Base-by-base conservation (phyloP, 2,797 vertebrate genomes). In the Apogon talboti region DNA sequence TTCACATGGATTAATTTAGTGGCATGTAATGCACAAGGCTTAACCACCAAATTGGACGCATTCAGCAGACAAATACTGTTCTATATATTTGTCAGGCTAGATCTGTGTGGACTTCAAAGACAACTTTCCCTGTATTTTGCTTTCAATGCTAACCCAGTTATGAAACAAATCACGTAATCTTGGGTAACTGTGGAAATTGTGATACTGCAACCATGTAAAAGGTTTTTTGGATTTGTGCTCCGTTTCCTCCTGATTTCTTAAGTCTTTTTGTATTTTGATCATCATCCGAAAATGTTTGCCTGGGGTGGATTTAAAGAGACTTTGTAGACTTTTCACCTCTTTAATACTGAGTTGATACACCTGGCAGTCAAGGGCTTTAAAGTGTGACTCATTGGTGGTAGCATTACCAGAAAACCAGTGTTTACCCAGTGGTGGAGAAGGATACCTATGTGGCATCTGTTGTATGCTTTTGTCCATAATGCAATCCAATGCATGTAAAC, bases 161-260 rank as follows among this genome's bases (percentile, higher is more conserved):
- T 49, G 40, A 66, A 74, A 57, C 21, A 1, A 2, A 48, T 44
- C 37, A 58, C 66, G 28, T 38, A 48, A 55, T 67, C 66, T 38
- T 19, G 14, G 12, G 13, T 64, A 64, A 28, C 44, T 41, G 42
- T 15, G 30, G 14, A 64, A 18, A 47, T 11, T 1, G 19, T 42
- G 47, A 38, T 73, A 48, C 28, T 28, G 21, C 42, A 40, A 38
- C 47, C 4, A 41, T 46, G 35, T 44, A 11, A 43, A 52, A 37
- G 21, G 2, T 48, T 43, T 38, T 58, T 52, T 21, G n/a, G 16
- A 50, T 54, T 28, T 35, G 4, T 61, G 1, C 4, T 16, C 2
- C 43, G 4, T 33, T 40, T 37, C 11, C 4, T 30, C 1, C 24
- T 11, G 13, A 38, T 49, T 64, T 38, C 9, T 3, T 8, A 33